Base-by-base conservation (phyloP, 2,888 invertebrate genomes). In the Corythucha ciliata region DNA sequence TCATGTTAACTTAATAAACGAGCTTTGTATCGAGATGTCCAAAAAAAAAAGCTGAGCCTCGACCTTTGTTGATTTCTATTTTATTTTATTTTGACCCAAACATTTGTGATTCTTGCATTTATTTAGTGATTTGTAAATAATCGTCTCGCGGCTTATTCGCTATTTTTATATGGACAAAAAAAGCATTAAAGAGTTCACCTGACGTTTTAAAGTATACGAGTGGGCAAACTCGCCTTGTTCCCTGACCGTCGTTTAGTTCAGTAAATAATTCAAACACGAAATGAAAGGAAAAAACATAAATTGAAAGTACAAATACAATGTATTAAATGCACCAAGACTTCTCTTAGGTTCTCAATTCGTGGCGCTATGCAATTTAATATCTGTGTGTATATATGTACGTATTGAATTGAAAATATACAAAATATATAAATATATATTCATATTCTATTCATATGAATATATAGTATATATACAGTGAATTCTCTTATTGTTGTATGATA, bases 401-500 rank as follows among this genome's bases (percentile, higher is more conserved):
- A 53, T 51, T n/a, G n/a, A 48, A 51, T 51, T 50, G 50, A 50
- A 50, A 44, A 50, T 47, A 42, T 51, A 50, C 37, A 50, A 42
- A 46, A 53, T 56, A 56, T 54, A 53, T 56, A 53, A 50, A 51
- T 48, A 54, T 56, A 52, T 56, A 54, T 56, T 53, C 53, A 56
- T 56, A 56, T 49, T 20, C 41, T 26, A 27, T 49, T 44, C 14
- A 25, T 53, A 53, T 53, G 52, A 51, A 56, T 56, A 56, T 53
- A 54, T 53, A 47, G 40, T 53, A 53, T 49, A 56, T 53, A 51
- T 51, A 54, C 53, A 51, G 42, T 55, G 55, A 55, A 55, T 55
- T 55, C 55, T 55, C 55, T 55, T 53, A 55, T 55, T 55, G 55
- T 55, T 55, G 55, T 55, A 55, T 55, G 55, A 55, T 55, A 55